A percentile compares a stretch with the other conserved stretches of the same genome.
Evolutionary conservation across 1,140 invertebrate species (phyloP).

Genomic region (Tribolium castaneum): DNA sequence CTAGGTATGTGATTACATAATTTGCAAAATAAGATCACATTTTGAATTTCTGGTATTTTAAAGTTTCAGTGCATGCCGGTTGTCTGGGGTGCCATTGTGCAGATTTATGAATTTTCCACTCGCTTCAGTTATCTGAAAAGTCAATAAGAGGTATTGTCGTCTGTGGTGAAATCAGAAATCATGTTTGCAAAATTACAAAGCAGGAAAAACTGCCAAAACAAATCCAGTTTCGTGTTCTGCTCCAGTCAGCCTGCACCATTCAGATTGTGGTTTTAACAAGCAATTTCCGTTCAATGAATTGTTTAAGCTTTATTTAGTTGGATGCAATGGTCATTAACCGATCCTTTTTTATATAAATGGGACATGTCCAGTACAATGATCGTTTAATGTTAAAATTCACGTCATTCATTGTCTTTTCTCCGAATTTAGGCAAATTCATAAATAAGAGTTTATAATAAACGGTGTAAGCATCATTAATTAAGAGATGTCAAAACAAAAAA

Average conservation of each 20-base stretch:
- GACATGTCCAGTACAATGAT: neutral
- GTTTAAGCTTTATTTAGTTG: constrained; percentile 24
- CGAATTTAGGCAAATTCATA: too few relatives aligned
- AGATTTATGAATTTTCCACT: too few relatives aligned
- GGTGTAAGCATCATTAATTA: neutral
- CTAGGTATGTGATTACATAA: too few relatives aligned
- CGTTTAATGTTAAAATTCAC: neutral
- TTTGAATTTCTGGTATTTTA: too few relatives aligned
- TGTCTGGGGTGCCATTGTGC: too few relatives aligned
- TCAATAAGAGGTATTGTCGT: neutral
- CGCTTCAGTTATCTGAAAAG: too few relatives aligned
- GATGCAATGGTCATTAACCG: constrained; percentile 3
- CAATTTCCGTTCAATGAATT: constrained; percentile 39
- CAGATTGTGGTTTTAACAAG: constrained; percentile 32
- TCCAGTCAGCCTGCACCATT: constrained; percentile 24
- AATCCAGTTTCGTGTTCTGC: constrained; percentile 18
- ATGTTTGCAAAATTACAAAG: neutral
- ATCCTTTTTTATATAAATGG: neutral
- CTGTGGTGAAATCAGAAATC: neutral
- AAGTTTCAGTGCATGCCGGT: too few relatives aligned
- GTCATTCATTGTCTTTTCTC: too few relatives aligned
- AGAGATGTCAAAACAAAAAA: neutral
- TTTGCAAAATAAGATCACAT: too few relatives aligned
- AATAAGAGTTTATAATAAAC: neutral
- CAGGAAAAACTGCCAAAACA: constrained; percentile 4